These are phyloP conservation scores for Pungitius pungitius DNA, from an alignment of 2,113 vertebrate genomes.

Conservation along the genomic window DNA sequence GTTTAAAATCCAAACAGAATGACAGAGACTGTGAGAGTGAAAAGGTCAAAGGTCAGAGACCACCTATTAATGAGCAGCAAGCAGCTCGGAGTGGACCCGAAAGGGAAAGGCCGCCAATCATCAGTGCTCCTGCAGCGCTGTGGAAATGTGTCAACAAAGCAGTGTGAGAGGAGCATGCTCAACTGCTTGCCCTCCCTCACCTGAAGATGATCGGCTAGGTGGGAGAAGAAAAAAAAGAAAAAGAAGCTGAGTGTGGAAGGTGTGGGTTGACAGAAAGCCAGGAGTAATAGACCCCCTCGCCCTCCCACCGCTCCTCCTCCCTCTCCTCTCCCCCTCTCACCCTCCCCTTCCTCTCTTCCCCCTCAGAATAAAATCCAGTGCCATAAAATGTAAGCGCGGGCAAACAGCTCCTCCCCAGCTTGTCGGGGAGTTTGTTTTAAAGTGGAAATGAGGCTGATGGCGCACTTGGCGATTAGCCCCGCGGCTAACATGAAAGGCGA, in stretches of 20 bases:
- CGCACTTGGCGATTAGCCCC: slow-evolving; percentile 75
- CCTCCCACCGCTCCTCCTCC: background rate
- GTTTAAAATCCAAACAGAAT: slow-evolving; percentile 16
- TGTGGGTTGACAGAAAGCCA: slow-evolving; percentile 12
- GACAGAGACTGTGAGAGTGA: slow-evolving; percentile 15
- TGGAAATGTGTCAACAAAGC: slow-evolving; percentile 59
- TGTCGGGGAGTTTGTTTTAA: slow-evolving; percentile 77
- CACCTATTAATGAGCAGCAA: slow-evolving; percentile 31
- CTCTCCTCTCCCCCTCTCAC: background rate
- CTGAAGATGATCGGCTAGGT: slow-evolving; percentile 29
- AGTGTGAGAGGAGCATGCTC: slow-evolving; percentile 40
- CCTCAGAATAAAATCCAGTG: slow-evolving; percentile 48
- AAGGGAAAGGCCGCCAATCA: slow-evolving; percentile 30
- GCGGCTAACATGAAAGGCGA: slow-evolving; percentile 78
- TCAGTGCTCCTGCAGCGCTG: slow-evolving; percentile 4
- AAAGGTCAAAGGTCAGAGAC: slow-evolving; percentile 48
- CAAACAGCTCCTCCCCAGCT: slow-evolving; percentile 68
- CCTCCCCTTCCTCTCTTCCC: background rate
- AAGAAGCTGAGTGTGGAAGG: background rate
- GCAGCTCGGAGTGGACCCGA: slow-evolving; percentile 21
- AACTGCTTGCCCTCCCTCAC: slow-evolving; percentile 53
- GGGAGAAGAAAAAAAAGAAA: slow-evolving; percentile 12
- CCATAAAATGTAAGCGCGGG: slow-evolving; percentile 62
- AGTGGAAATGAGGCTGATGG: slow-evolving; percentile 80
- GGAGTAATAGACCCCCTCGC: background rate